These are phyloP conservation scores for Andrena trimmerana DNA, from an alignment of 2,888 invertebrate genomes.

Conservation along the genomic window DNA sequence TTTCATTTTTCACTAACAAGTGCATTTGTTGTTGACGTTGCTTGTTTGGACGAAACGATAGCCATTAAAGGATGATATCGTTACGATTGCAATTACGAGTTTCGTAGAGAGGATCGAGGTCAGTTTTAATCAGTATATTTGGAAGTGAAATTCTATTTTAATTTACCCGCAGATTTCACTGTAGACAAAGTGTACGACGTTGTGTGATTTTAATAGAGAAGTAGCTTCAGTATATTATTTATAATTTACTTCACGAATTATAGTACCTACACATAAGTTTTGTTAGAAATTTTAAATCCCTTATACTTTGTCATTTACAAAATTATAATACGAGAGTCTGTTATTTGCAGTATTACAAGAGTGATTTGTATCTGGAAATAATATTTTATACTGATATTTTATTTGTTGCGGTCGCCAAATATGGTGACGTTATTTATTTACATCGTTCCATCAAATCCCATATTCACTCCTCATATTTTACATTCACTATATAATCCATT, in stretches of 20 bases:
- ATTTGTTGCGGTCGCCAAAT: too few species aligned
- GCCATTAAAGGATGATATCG: background rate
- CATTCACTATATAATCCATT: too few species aligned
- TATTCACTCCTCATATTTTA: too few species aligned
- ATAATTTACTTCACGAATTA: background rate
- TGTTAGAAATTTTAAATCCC: too few species aligned
- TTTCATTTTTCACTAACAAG: constrained; percentile 16
- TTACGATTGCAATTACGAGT: background rate
- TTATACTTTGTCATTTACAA: too few species aligned
- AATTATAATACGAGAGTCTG: too few species aligned
- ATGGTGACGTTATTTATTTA: too few species aligned
- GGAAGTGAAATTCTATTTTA: background rate
- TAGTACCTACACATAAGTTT: too few species aligned
- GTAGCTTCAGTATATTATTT: background rate
- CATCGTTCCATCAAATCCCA: too few species aligned
- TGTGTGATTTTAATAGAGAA: background rate
- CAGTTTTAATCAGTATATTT: background rate
- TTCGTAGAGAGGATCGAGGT: background rate
- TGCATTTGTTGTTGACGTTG: background rate
- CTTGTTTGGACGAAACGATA: background rate
- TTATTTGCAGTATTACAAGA: too few species aligned
- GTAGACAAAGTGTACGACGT: background rate
- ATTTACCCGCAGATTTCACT: background rate
- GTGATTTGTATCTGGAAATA: too few species aligned
- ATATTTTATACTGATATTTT: too few species aligned